Percentiles rank a stretch among this genome's conserved stretches.
Evolutionary conservation across 2,888 invertebrate genomes (phyloP).

Genomic region (Aphidius colemani): DNA sequence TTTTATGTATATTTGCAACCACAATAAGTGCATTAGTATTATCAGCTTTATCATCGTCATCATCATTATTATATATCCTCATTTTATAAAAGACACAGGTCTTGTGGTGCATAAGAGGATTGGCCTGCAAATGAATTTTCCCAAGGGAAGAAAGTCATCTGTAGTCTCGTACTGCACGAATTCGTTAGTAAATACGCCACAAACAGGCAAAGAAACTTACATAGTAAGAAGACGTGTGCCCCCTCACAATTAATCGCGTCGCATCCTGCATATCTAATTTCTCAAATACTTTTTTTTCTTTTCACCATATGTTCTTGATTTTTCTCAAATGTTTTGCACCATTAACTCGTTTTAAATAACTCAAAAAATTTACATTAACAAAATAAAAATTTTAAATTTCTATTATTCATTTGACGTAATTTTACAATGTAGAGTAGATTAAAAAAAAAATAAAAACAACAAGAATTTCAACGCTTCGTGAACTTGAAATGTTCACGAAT

Average conservation of each 20-base stretch:
- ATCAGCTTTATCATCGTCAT: too few relatives aligned
- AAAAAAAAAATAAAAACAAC: too few relatives aligned
- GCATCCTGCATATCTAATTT: constrained; percentile 42
- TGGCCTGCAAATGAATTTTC: constrained; percentile 51
- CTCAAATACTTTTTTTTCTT: constrained; percentile 28
- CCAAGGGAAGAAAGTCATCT: constrained; percentile 45
- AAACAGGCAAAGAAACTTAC: constrained; percentile 40
- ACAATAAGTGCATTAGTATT: constrained; percentile 16
- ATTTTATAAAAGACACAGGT: constrained; percentile 23
- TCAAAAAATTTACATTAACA: not conserved
- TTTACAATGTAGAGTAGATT: not conserved
- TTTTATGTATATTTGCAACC: not conserved
- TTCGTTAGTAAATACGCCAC: constrained; percentile 49
- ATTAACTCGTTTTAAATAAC: not conserved
- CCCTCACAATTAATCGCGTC: constrained; percentile 51
- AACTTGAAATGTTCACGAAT: constrained; percentile 23
- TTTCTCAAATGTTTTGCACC: not conserved
- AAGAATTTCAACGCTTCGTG: constrained; percentile 7
- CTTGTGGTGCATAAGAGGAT: constrained; percentile 39
- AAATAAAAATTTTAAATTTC: not conserved
- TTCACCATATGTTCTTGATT: constrained; percentile 16
- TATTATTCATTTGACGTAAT: not conserved
- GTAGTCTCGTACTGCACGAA: constrained; percentile 42
- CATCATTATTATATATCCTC: too few relatives aligned
- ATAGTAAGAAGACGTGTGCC: constrained; percentile 32